Percentiles rank a stretch among this genome's conserved stretches.
Conservation (phyloP, 2,888 invertebrate genomes). For the Leptinotarsa tumamoca region DNA sequence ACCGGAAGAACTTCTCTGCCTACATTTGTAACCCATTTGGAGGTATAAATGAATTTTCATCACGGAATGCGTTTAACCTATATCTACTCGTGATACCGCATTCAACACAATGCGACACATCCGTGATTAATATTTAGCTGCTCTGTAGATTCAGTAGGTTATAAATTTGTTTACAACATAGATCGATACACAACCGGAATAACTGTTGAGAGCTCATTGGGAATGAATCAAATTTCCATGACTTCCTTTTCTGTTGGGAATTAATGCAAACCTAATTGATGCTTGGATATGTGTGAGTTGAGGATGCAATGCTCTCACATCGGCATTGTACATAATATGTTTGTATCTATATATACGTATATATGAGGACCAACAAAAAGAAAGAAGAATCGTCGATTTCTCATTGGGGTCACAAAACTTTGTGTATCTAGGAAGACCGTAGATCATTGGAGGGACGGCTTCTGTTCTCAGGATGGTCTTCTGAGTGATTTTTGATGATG, state of each 20-base stretch:
- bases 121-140: slow-evolving; percentile 5
- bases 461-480: too few relatives aligned
- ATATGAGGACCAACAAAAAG: too few relatives aligned
- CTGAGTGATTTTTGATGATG: too few relatives aligned
- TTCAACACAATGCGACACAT: slow-evolving; percentile 13
- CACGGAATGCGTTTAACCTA: neutral
- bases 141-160: neutral
- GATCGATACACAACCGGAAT: neutral
- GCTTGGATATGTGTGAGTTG: neutral
- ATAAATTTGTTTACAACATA: neutral
- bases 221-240: neutral
- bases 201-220: slow-evolving; percentile 2
- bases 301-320: too few relatives aligned
- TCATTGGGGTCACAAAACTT: too few relatives aligned
- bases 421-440: too few relatives aligned
- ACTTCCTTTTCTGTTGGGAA: neutral
- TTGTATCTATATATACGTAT: too few relatives aligned
- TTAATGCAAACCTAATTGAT: neutral
- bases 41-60: neutral
- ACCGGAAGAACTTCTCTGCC: neutral
- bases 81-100: slow-evolving; percentile 9
- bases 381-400: too few relatives aligned
- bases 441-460: too few relatives aligned
- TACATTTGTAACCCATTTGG: neutral
- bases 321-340: too few relatives aligned